Percentiles rank a stretch among this genome's conserved stretches.
phyloP scores from a whole-genome alignment of 2,888 invertebrate genomes.

The Cylindroiulus punctatus region DNA sequence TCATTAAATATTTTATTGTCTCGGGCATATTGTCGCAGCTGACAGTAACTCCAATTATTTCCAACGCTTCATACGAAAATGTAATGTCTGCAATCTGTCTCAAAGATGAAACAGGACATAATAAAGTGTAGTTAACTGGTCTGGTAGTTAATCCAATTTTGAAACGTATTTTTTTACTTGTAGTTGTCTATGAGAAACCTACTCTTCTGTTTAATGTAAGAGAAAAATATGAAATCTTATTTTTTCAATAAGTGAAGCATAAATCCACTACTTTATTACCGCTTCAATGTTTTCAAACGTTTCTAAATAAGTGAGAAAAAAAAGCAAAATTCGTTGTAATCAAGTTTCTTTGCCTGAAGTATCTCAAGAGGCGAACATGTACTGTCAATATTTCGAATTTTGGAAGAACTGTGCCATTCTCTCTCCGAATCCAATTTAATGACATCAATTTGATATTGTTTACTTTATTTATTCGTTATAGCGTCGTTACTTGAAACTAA shows the following conservation, averaged over 20 bases:
- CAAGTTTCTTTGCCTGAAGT: too few species aligned
- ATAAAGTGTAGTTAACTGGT: not conserved
- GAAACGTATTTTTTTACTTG: not conserved
- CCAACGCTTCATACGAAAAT: not conserved
- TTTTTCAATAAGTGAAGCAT: not conserved
- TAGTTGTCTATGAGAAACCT: not conserved
- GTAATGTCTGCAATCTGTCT: not conserved
- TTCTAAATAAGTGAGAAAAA: too few species aligned
- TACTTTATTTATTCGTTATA: too few species aligned
- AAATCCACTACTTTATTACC: not conserved
- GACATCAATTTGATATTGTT: too few species aligned
- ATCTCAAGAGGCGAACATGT: too few species aligned
- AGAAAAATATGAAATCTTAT: not conserved
- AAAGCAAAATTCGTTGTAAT: too few species aligned
- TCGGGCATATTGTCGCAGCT: not conserved
- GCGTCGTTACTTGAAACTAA: too few species aligned
- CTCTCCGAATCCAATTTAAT: too few species aligned
- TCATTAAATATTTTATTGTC: constrained; percentile 20
- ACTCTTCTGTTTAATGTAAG: not conserved
- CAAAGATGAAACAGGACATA: not conserved
- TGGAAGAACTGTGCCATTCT: too few species aligned
- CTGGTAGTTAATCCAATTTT: not conserved
- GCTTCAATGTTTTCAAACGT: too few species aligned
- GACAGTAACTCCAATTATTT: not conserved
- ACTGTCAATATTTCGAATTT: too few species aligned